A percentile compares a stretch with the other conserved stretches of the same genome.
Conservation (phyloP, 2,888 invertebrate species). For the Lysandra bellargus region DNA sequence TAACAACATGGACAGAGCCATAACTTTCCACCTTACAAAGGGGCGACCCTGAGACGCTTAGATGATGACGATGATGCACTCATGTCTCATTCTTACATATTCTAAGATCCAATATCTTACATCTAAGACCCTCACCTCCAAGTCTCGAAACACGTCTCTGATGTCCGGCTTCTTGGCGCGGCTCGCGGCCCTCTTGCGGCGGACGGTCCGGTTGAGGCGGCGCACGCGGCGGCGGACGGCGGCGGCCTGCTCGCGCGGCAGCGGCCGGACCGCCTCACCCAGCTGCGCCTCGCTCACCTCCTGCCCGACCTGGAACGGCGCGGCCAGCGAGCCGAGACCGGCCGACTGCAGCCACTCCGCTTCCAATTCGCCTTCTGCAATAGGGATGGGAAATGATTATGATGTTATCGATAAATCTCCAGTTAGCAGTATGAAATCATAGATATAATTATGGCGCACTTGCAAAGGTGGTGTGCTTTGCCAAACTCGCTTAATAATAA, state of each 20-base stretch:
- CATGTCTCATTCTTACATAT: neutral
- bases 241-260: slow-evolving; percentile 87
- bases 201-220: slow-evolving; percentile 88
- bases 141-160: slow-evolving; percentile 90
- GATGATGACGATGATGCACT: neutral
- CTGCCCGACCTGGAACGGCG: slow-evolving; percentile 85
- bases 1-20: too few species aligned
- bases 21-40: too few species aligned
- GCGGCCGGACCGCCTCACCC: slow-evolving; percentile 80
- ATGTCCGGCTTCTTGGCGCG: slow-evolving; percentile 88
- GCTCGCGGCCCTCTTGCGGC: slow-evolving; percentile 78
- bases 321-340: slow-evolving; percentile 85
- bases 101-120: too few species aligned
- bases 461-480: too few species aligned
- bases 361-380: slow-evolving; percentile 87
- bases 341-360: slow-evolving; percentile 88
- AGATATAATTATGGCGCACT: too few species aligned
- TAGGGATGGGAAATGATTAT: neutral
- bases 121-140: slow-evolving; percentile 81
- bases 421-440: too few species aligned
- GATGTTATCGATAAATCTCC: neutral
- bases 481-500: too few species aligned
- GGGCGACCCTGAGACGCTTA: neutral
- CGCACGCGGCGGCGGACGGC: slow-evolving; percentile 87
- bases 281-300: slow-evolving; percentile 84